Evolutionary conservation across 2,888 invertebrate species (phyloP).

Genomic region (Pheosia gnoma): DNA sequence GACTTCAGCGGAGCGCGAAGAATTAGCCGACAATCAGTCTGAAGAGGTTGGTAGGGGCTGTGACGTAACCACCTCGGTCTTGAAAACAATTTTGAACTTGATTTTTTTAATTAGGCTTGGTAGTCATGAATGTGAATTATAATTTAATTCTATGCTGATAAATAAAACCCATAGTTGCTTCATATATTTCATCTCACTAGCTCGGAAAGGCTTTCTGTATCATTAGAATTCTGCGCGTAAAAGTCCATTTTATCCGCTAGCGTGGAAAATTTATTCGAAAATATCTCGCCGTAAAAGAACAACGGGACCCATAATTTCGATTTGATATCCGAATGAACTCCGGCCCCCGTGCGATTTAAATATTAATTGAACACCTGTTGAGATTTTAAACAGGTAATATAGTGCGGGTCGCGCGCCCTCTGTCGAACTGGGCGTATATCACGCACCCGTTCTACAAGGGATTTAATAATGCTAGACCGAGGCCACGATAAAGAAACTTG

Average conservation of each 20-base stretch:
- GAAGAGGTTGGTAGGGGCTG: conserved; percentile 18
- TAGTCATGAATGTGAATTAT: too few relatives aligned
- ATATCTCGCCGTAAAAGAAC: not conserved
- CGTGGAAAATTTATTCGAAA: too few relatives aligned
- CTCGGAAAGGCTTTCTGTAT: too few relatives aligned
- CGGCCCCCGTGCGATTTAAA: conserved; percentile 20
- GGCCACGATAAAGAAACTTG: conserved; percentile 4
- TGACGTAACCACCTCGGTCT: conserved; percentile 17
- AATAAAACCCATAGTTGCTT: too few relatives aligned
- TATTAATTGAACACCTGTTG: conserved; percentile 40
- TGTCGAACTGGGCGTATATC: conserved; percentile 20
- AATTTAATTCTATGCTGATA: too few relatives aligned
- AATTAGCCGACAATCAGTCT: conserved; percentile 74
- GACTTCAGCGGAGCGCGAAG: conserved; percentile 69
- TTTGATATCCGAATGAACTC: conserved; percentile 11
- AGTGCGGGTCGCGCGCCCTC: conserved; percentile 25
- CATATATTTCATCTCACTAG: too few relatives aligned
- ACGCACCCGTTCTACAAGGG: conserved; percentile 10
- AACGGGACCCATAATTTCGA: conserved; percentile 4
- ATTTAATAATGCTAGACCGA: conserved; percentile 12
- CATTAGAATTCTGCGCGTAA: too few relatives aligned
- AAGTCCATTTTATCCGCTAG: too few relatives aligned
- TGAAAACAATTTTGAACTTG: conserved; percentile 3
- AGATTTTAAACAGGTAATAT: conserved; percentile 30
- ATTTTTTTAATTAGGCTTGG: not conserved